These are phyloP conservation scores for Hyposoter didymator DNA, from an alignment of 2,888 invertebrate genomes.

Conservation along the genomic window DNA sequence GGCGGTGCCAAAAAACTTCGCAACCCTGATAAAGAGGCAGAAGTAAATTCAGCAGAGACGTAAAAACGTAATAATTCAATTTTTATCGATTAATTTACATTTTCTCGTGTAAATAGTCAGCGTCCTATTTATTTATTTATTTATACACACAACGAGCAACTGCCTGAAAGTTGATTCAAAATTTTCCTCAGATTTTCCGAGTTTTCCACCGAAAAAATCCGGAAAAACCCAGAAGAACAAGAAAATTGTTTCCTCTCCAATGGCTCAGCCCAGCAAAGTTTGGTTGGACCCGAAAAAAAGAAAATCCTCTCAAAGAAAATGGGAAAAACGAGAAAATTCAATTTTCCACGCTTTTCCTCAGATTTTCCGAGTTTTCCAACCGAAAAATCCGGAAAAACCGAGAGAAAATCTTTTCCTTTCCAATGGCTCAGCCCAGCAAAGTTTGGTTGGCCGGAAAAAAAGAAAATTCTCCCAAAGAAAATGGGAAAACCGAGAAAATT, in stretches of 20 bases:
- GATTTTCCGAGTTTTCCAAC: not conserved
- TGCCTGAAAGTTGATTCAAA: not conserved
- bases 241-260: not conserved
- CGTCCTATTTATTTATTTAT: constrained; percentile 28
- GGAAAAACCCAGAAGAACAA: not conserved
- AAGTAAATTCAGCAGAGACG: not conserved
- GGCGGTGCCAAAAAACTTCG: constrained; percentile 35
- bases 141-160: not conserved
- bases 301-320: constrained; percentile 77
- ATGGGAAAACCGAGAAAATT: too few relatives aligned
- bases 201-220: not conserved
- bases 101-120: not conserved
- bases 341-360: not conserved
- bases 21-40: not conserved
- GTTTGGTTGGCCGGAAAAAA: too few relatives aligned
- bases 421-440: not conserved
- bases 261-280: too few relatives aligned
- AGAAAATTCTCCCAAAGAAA: not conserved
- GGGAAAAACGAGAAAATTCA: constrained; percentile 78
- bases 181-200: not conserved
- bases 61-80: constrained; percentile 19
- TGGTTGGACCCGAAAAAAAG: not conserved
- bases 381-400: not conserved
- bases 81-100: constrained; percentile 22
- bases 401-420: not conserved